Conservation (phyloP, 2,888 invertebrate genomes). For the Gymnocheta viridis region DNA sequence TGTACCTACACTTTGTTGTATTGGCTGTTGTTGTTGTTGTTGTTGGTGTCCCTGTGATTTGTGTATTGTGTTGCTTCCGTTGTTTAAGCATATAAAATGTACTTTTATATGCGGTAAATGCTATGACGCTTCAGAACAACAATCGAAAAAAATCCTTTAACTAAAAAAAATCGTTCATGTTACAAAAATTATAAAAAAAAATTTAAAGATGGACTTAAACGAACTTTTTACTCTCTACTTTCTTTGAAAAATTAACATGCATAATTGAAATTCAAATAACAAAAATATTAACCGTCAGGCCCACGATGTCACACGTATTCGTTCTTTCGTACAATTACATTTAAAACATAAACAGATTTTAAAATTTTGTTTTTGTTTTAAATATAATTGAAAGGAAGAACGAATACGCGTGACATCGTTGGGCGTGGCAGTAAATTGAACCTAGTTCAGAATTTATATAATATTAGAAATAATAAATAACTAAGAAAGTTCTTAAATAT, state of each 20-base stretch:
- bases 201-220: not conserved
- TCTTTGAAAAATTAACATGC: not conserved
- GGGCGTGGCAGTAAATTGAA: no score
- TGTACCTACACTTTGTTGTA: slow-evolving; percentile 18
- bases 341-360: no score
- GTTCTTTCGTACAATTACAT: no score
- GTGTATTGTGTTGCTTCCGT: slow-evolving; percentile 63
- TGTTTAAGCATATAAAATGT: slow-evolving; percentile 49
- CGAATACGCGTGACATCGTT: no score
- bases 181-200: not conserved
- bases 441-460: no score
- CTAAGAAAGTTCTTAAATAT: no score
- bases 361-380: no score
- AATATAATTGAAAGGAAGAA: no score
- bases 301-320: no score
- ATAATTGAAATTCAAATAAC: no score
- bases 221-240: not conserved
- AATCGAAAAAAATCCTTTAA: slow-evolving; percentile 27
- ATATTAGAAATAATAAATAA: no score
- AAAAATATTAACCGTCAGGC: no score
- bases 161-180: not conserved
- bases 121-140: slow-evolving; percentile 47
- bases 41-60: slow-evolving; percentile 53
- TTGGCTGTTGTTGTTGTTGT: not conserved
- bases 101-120: slow-evolving; percentile 59